Evolutionary conservation across 2,113 vertebrate species (phyloP), one percentile per base, ranked within the genome.

Genomic region (Phylloscopus trochilus): DNA sequence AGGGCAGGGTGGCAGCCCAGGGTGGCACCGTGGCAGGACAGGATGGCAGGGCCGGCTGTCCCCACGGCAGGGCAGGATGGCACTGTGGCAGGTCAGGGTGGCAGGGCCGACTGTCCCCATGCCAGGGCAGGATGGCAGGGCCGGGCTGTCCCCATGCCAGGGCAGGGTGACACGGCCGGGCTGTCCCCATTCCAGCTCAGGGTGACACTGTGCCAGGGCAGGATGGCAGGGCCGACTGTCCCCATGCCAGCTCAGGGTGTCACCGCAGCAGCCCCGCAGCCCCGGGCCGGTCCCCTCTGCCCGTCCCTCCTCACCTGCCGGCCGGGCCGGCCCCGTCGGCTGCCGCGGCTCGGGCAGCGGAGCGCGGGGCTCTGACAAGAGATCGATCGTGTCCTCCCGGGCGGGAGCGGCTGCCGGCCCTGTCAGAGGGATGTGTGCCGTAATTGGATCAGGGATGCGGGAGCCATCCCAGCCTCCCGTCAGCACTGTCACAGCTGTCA

Each of bases 401-500:
- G 98, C 98, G 98, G 99, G 98, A 98, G 98, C 98, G 98, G 98
- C 99, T 99, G 99, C 98, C 98, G 98, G 98, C 98, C 98, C 98
- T 99, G 99, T 99, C 99, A 99, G 99, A 98, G 98, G 98, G 98
- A 98, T 98, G 98, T 97, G 98, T 93, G 98, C 98, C 98, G 98
- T 99, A 99, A 99, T 99, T 99, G 99, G 99, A 99, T 99, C 98
- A 98, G 97, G 98, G 98, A 98, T 98, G 98, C 98, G 98, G 98
- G 97, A 99, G 99, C 99, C 98, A 97, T 98, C 98, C 97, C 97
- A 97, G 98, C 94, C 98, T 98, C 98, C 98, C 98, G 98, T 98
- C 98, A 98, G 98, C 97, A 98, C 99, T 99, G 99, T 99, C 99
- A 99, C 99, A 99, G 99, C 99, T 99, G 99, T 99, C 99, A 99